Percentiles rank a stretch among this genome's conserved stretches.
phyloP scores from a whole-genome alignment of 2,113 vertebrate genomes.

The Lepisosteus osseus region DNA sequence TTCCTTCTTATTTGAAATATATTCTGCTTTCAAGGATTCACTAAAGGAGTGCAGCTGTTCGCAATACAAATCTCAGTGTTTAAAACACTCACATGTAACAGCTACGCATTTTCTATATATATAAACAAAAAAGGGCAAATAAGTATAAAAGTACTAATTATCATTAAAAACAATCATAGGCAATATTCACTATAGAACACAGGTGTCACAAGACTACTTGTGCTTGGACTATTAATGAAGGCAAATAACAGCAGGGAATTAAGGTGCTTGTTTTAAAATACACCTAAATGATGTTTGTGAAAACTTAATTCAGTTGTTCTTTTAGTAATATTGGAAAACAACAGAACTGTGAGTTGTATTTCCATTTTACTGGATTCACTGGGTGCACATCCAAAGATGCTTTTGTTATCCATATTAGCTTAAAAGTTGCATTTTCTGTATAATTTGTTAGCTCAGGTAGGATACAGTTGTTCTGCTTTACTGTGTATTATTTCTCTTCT shows the following conservation, averaged over 20 bases:
- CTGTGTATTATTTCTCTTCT: too few species aligned
- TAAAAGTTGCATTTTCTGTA: too few species aligned
- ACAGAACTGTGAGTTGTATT: background rate
- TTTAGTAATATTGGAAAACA: background rate
- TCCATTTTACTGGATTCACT: background rate
- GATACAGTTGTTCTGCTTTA: too few species aligned
- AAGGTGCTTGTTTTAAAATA: background rate
- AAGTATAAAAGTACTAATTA: constrained; percentile 59
- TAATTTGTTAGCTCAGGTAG: too few species aligned
- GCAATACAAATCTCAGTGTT: constrained; percentile 47
- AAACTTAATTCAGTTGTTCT: background rate
- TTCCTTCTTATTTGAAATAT: constrained; percentile 40
- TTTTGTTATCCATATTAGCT: too few species aligned
- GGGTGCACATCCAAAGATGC: background rate
- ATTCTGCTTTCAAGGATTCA: constrained; percentile 33
- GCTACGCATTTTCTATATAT: constrained; percentile 37
- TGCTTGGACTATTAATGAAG: too few species aligned
- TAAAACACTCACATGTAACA: constrained; percentile 53
- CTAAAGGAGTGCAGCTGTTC: constrained; percentile 57
- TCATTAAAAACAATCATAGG: constrained; percentile 53
- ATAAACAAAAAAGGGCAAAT: constrained; percentile 45
- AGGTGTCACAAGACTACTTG: constrained; percentile 33
- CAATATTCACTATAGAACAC: constrained; percentile 54
- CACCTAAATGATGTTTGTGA: background rate
- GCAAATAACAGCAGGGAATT: background rate